Evolutionary conservation across 2,888 invertebrate genomes (phyloP), one percentile per base, ranked within the genome.

Genomic region (Caenorhabditis uteleia): DNA sequence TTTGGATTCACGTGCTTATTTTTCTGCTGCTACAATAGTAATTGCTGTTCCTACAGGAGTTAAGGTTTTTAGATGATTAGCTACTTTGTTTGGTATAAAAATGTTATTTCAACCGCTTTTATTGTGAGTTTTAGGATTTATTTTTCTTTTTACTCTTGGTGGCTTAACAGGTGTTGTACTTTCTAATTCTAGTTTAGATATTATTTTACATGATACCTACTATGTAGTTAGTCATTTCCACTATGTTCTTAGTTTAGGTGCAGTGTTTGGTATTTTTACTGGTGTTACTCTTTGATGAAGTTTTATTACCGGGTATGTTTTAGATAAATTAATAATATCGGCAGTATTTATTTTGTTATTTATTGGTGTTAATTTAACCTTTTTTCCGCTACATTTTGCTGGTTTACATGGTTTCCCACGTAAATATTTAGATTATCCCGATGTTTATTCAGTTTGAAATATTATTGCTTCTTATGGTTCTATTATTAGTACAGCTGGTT

Each of bases 41-140:
- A 91, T 91, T 90, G 91, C 90, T 0, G 88, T 91, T 0, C 91
- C 91, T 0, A 91, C 91, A 18, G 91, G 90, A 74, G 90, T 91
- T 87, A 91, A 91, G 88, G 88, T 91, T 86, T 91, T 91, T 85
- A 89, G 89, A 27, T 91, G 90, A 88, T 78, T 90, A 85, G 89
- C 89, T 1, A 89, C 89, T 14, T 70, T 90, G 21, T 87, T 89
- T 80, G 90, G 90, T 71, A 85, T 88, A 25, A 87, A 88, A 86
- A 83, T 90, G 78, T 86, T 85, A 48, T 88, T 87, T 77, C 87
- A 86, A 0, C 87, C 89, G 0, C 84, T 88, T 27, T 86, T 89
- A 79, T 68, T 89, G 79, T 90, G 90, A 87, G 86, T 88, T 29
- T 77, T 90, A 85, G 90, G 90, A 71, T 91, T 91, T 87, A 88